Evolutionary conservation across 2,113 vertebrate genomes (phyloP).

Genomic region (Chlorocebus sabaeus): DNA sequence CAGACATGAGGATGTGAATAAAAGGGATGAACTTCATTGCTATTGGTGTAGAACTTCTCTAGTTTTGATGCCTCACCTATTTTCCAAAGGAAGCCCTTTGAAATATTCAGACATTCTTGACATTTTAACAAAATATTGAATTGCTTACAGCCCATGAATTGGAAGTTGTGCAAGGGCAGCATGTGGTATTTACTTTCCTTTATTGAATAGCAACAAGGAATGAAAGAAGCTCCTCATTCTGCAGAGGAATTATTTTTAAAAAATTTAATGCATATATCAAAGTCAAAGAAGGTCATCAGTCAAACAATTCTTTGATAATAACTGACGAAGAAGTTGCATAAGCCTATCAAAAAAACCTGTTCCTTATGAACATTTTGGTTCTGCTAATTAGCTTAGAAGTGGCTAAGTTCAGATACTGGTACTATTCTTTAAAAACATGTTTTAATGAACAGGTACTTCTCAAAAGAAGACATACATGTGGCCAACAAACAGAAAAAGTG

Average conservation of each 20-base stretch:
- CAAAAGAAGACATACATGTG: too few species aligned
- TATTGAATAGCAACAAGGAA: conserved; percentile 44
- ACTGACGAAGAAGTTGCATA: conserved; percentile 51
- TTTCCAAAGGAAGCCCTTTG: conserved; percentile 10
- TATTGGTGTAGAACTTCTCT: neutral
- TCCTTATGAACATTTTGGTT: conserved; percentile 49
- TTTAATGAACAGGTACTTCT: neutral
- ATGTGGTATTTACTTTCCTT: conserved; percentile 56
- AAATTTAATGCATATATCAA: conserved; percentile 18
- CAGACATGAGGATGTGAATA: neutral
- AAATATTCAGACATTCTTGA: conserved; percentile 71
- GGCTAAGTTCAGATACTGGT: neutral
- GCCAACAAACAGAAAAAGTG: too few species aligned
- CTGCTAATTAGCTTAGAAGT: conserved; percentile 9
- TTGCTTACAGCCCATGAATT: conserved; percentile 37
- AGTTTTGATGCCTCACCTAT: neutral
- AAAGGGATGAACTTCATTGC: neutral
- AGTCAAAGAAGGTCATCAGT: conserved; percentile 53
- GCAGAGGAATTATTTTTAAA: conserved; percentile 12
- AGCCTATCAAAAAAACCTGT: neutral
- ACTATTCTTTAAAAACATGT: neutral
- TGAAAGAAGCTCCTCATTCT: conserved; percentile 42
- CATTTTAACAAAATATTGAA: conserved; percentile 71
- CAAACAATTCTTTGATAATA: conserved; percentile 51
- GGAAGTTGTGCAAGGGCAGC: conserved; percentile 28